Base-by-base conservation (phyloP, 2,797 vertebrate genomes). In the Orientallactaga sibirica region DNA sequence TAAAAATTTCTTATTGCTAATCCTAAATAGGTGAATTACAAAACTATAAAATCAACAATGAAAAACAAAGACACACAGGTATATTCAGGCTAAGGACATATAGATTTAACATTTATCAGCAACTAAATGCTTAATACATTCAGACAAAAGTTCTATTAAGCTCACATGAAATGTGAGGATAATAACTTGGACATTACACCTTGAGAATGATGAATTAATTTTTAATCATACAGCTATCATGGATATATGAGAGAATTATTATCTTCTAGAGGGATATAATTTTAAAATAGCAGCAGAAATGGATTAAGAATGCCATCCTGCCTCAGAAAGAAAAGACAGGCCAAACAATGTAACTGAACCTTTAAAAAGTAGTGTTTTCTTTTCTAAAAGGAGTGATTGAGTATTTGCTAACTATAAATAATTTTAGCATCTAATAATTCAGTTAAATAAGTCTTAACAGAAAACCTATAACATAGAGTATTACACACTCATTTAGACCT, bases 201-300 rank as follows among this genome's bases (percentile, higher is more conserved):
- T 87, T 71, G 66, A 94, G 52, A 86, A 80, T 80, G 64, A 86
- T 88, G 74, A 79, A 95, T 95, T 93, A 78, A 96, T 93, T 95
- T 95, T 95, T 96, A 97, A 97, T 89, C 77, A 94, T 10, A 86
- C 48, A 88, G 82, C 62, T 93, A 90, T 86, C 64, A 88, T 82
- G 71, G 92, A 76, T 94, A 76, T 94, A 89, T 70, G 73, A 92
- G 18, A 93, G 62, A 95, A 97, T 41, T 83, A 55, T 91, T 81
- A 92, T 70, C 64, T 92, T 70, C 77, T 43, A 10, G 55, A 73
- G 25, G 52, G 37, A 93, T 66, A 61, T 6, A 18, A 64, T 61
- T 82, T 88, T 73, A 29, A 95, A 94, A 91, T 52, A 94, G 89
- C 41, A 87, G 62, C 73, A 93, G 52, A 94, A 96, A 77, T 76